Conservation (phyloP, 2,113 vertebrate species). For the Pogonocichla stellata region DNA sequence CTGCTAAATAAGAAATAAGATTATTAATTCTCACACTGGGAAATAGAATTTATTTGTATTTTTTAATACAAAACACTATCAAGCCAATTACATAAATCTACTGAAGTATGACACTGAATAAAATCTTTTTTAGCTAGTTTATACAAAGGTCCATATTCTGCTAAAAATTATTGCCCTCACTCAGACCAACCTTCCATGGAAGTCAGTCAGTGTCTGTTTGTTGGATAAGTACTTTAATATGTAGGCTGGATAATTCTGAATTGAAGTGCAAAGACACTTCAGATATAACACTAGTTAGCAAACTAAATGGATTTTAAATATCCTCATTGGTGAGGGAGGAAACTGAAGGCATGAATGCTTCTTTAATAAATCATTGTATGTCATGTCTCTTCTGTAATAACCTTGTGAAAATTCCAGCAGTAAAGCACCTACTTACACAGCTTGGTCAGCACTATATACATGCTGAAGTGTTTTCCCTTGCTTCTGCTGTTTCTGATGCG, state of each 20-base stretch:
- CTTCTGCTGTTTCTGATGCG: neutral
- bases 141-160: neutral
- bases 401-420: neutral
- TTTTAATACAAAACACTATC: neutral
- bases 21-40: neutral
- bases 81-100: neutral
- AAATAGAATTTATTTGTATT: neutral
- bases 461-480: neutral
- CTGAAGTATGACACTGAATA: neutral
- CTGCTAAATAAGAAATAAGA: neutral
- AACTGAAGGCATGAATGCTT: neutral
- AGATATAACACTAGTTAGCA: neutral
- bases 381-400: neutral
- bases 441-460: neutral
- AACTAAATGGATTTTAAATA: neutral
- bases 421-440: slow-evolving; percentile 8
- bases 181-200: neutral
- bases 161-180: neutral
- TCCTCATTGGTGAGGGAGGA: neutral
- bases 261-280: neutral
- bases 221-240: neutral
- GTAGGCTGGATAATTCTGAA: neutral
- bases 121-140: neutral
- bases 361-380: neutral
- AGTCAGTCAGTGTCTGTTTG: neutral